Base-by-base conservation (phyloP, 1,140 invertebrate species). In the Drosophila willistoni region DNA sequence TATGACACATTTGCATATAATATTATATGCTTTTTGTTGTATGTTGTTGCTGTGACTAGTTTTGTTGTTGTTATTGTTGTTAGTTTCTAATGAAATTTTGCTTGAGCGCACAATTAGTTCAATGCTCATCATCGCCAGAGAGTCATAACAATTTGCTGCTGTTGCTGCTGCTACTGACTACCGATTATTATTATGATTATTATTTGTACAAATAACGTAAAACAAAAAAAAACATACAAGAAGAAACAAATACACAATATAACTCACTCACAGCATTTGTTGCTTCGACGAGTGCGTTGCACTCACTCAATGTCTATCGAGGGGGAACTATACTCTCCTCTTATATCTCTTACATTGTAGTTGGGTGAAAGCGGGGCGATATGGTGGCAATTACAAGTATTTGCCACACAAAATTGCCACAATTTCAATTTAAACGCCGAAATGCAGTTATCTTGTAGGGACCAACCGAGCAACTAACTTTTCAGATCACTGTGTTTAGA, bases 21-120 rank as follows among this genome's bases (percentile, higher is more conserved):
- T 22, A 51, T 51, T 51, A 51, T 51, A 4, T 51, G 2, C 17
- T 51, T 51, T 3, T 51, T 51, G 44, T 51, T 51, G 44, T 9
- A 7, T 29, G 44, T 9, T 19, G 44, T n/a, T 51, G 44, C 59
- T 55, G 57, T 73, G 68, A 44, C 67, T 73, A 39, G 19, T 77
- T 69, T 73, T 74, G 73, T 69, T 65, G 60, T 71, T 64, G 17
- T 13, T 51, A 3, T 36, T 55, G 42, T 14, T 39, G 41, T 64
- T 55, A 39, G 60, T 76, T 76, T 54, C 54, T 59, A 74, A 64
- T 76, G 66, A 77, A 77, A 76, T 70, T 75, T 77, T 66, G 74
- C 68, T 87, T 87, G 83, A 87, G 83, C 77, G 83, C 73, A 87
- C 83, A 87, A 87, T 87, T 80, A 80, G 83, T 87, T 87, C 83